A percentile compares a stretch with the other conserved stretches of the same genome.
Conservation (phyloP, 2,113 vertebrate genomes). For the Oplegnathus fasciatus region DNA sequence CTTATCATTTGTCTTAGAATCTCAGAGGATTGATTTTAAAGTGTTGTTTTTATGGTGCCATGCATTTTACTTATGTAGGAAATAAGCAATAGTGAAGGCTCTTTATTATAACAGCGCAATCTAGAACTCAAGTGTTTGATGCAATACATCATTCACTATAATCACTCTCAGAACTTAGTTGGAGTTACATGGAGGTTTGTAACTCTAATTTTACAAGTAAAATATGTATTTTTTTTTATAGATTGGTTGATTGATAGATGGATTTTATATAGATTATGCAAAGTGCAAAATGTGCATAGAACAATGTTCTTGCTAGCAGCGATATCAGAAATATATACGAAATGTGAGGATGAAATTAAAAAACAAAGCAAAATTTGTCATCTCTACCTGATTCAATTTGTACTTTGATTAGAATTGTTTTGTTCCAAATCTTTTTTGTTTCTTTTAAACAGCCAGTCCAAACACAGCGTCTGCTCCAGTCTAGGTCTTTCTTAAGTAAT, state of each 20-base stretch:
- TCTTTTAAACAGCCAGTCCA: not conserved
- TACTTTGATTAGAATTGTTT: not conserved
- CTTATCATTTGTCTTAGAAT: not conserved
- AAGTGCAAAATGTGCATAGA: not conserved
- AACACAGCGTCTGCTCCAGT: not conserved
- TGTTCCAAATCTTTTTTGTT: not conserved
- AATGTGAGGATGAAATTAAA: not conserved
- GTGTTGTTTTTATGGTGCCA: not conserved
- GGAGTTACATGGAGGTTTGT: not conserved
- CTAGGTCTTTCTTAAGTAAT: not conserved
- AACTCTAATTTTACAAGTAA: not conserved
- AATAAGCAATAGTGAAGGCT: not conserved
- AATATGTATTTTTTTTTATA: too few species aligned
- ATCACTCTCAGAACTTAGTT: not conserved
- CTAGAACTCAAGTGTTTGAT: not conserved
- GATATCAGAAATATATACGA: not conserved
- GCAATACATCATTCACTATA: not conserved
- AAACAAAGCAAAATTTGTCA: not conserved
- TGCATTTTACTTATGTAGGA: not conserved
- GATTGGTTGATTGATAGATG: too few species aligned
- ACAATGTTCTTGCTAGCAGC: not conserved
- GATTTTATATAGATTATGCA: not conserved
- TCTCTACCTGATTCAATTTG: not conserved
- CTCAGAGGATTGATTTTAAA: not conserved
- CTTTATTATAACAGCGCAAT: not conserved